Conservation (phyloP, 2,797 vertebrate genomes). For the Apodemus agrarius region DNA sequence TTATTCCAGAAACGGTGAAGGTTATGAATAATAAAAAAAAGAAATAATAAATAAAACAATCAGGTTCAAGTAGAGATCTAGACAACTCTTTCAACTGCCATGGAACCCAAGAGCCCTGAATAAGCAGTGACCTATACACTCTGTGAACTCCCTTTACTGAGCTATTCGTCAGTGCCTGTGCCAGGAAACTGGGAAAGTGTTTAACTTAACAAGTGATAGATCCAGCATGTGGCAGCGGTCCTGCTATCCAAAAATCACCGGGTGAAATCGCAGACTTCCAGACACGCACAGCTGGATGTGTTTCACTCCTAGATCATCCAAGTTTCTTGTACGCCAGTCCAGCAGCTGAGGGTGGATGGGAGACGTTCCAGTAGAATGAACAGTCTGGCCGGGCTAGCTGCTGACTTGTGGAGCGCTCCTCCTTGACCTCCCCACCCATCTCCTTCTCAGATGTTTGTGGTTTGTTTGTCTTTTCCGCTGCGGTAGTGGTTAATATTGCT, state of each 20-base stretch:
- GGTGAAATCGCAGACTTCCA: slow-evolving; percentile 56
- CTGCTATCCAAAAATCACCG: slow-evolving; percentile 74
- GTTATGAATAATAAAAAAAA: background rate
- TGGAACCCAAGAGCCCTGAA: too few species aligned
- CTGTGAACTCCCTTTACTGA: background rate
- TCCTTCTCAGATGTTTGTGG: slow-evolving; percentile 69
- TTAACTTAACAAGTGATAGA: slow-evolving; percentile 18
- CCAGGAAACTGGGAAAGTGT: slow-evolving; percentile 58
- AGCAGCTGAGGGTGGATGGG: slow-evolving; percentile 59
- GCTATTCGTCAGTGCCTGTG: background rate
- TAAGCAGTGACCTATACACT: background rate
- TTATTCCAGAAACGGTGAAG: background rate
- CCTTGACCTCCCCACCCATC: slow-evolving; percentile 52
- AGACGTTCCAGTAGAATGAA: slow-evolving; percentile 62
- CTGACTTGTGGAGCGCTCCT: background rate
- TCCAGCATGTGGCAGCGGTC: slow-evolving; percentile 41
- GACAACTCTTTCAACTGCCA: background rate
- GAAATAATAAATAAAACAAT: background rate
- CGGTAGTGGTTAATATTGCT: slow-evolving; percentile 25
- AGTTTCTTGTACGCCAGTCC: slow-evolving; percentile 53
- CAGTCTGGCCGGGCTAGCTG: slow-evolving; percentile 47
- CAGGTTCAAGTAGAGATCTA: background rate
- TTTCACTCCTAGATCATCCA: slow-evolving; percentile 62
- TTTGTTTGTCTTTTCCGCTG: slow-evolving; percentile 79
- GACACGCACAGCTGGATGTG: slow-evolving; percentile 56